These are phyloP conservation scores for Nasonia giraulti DNA, from an alignment of 1,140 invertebrate genomes.

Conservation along the genomic window DNA sequence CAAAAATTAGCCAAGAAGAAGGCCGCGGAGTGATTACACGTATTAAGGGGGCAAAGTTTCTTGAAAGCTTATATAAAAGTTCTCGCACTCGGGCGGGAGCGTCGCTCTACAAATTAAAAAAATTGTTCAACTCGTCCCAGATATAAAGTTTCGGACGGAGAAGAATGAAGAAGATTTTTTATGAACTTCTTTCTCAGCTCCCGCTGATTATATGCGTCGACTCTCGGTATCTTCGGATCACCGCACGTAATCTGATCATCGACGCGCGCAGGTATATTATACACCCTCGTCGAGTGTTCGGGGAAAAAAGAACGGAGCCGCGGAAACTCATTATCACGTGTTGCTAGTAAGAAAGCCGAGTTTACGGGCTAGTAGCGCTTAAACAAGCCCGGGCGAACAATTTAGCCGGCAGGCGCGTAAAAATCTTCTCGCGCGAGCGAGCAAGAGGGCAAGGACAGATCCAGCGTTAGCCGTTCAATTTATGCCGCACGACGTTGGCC, in stretches of 20 bases:
- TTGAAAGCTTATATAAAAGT: constrained; percentile 1
- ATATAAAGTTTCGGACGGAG: neutral
- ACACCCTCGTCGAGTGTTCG: neutral
- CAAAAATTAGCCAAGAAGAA: too few relatives aligned
- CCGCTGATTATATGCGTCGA: neutral
- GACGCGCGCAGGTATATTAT: too few relatives aligned
- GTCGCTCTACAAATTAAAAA: neutral
- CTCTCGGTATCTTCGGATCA: neutral
- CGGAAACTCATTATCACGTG: neutral
- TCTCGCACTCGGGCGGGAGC: neutral
- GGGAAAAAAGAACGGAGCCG: neutral
- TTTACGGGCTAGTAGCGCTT: neutral
- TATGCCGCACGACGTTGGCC: neutral
- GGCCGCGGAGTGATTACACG: neutral
- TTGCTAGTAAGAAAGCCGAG: neutral
- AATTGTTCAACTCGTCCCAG: neutral
- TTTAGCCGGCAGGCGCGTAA: constrained; percentile 2
- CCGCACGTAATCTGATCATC: neutral
- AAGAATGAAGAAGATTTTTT: neutral
- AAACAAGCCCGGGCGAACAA: neutral
- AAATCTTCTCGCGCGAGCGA: neutral
- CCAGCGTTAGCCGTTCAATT: too few relatives aligned
- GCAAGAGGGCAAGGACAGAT: neutral
- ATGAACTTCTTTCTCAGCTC: neutral
- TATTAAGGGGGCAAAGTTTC: neutral